Evolutionary conservation across 2,888 invertebrate genomes (phyloP).

Genomic region (Serrognathus titanus): DNA sequence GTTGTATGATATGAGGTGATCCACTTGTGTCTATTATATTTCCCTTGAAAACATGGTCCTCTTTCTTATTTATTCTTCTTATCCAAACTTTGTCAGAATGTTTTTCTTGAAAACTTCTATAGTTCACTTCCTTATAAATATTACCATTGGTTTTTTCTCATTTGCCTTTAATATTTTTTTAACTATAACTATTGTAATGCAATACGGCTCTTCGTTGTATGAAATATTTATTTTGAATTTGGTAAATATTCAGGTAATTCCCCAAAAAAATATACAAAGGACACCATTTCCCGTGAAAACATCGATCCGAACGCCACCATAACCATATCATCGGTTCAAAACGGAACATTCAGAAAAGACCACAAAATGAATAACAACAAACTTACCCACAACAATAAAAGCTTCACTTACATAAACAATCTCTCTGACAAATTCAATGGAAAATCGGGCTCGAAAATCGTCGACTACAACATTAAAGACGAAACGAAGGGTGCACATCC

Average conservation of each 20-base stretch:
- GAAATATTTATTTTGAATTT: too few relatives aligned
- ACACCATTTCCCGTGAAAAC: conserved; percentile 24
- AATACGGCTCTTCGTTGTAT: too few relatives aligned
- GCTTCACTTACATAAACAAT: conserved; percentile 2
- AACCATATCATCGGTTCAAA: conserved; percentile 12
- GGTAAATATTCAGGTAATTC: not conserved
- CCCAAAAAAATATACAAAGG: conserved; percentile 9
- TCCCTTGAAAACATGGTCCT: too few relatives aligned
- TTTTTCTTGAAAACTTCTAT: too few relatives aligned
- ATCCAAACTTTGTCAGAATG: too few relatives aligned
- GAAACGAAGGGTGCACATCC: conserved; percentile 13
- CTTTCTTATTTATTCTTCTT: too few relatives aligned
- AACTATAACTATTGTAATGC: too few relatives aligned
- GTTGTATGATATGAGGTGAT: too few relatives aligned
- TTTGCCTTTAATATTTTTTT: too few relatives aligned
- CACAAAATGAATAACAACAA: conserved; percentile 18
- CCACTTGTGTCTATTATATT: too few relatives aligned
- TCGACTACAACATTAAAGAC: conserved; percentile 15
- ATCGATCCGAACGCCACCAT: conserved; percentile 27
- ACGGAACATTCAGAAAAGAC: conserved; percentile 20
- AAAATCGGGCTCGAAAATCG: conserved; percentile 10
- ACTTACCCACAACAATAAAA: conserved; percentile 11
- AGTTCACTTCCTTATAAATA: too few relatives aligned
- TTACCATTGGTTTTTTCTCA: too few relatives aligned
- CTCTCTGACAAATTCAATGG: conserved; percentile 5